Conservation (phyloP, 2,888 invertebrate genomes). For the Pseudococcus viburni region DNA sequence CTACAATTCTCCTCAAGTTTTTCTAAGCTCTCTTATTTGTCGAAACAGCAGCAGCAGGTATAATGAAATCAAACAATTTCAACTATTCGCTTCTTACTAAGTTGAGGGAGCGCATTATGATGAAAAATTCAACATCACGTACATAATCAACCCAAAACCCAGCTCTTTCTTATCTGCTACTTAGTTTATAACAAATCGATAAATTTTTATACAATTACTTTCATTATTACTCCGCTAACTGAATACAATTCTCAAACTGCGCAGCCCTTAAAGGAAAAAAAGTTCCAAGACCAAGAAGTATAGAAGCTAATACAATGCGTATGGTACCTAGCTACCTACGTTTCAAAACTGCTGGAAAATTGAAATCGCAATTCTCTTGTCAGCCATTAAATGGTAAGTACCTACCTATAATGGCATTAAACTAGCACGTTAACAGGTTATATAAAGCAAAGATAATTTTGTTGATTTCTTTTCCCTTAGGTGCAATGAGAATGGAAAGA, state of each 20-base stretch:
- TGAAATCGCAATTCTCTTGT: slow-evolving; percentile 27
- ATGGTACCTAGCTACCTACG: neutral
- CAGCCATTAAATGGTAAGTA: slow-evolving; percentile 30
- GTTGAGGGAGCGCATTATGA: neutral
- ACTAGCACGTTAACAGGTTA: slow-evolving; percentile 28
- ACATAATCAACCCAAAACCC: neutral
- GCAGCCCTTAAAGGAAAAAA: neutral
- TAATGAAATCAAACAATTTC: slow-evolving; percentile 27
- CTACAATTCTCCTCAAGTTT: slow-evolving; percentile 8
- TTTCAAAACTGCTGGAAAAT: slow-evolving; percentile 7
- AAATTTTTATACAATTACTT: slow-evolving; percentile 27
- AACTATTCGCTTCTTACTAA: neutral
- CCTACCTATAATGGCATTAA: slow-evolving; percentile 35
- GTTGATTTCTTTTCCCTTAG: slow-evolving; percentile 31
- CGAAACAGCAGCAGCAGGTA: neutral
- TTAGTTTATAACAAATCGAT: neutral
- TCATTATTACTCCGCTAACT: neutral
- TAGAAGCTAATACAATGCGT: neutral
- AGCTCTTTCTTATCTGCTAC: neutral
- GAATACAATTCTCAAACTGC: neutral
- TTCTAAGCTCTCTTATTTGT: neutral
- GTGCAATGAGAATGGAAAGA: slow-evolving; percentile 31
- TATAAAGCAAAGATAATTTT: slow-evolving; percentile 35
- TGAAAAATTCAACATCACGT: slow-evolving; percentile 22
- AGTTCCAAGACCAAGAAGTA: neutral